Conservation (phyloP, 2,888 invertebrate species). For the Leucophora obtusa region DNA sequence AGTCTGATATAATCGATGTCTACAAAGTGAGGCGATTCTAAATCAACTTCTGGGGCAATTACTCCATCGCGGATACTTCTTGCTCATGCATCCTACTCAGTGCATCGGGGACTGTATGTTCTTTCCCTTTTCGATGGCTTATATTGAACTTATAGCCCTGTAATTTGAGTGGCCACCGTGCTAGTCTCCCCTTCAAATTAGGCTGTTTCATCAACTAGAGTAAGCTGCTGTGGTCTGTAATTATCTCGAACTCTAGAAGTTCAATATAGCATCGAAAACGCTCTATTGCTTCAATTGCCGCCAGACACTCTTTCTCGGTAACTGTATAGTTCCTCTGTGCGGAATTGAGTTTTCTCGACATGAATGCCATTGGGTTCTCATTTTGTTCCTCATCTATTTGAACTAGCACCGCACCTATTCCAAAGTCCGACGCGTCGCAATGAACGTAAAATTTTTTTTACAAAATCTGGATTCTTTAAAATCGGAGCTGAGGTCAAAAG, state of each 20-base stretch:
- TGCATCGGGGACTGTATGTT: slow-evolving; percentile 26
- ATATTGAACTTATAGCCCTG: slow-evolving; percentile 8
- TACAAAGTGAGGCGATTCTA: too few species aligned
- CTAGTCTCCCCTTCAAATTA: slow-evolving; percentile 1
- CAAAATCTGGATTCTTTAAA: too few species aligned
- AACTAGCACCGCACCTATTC: too few species aligned
- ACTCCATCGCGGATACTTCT: background rate
- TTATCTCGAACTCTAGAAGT: slow-evolving; percentile 12
- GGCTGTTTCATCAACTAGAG: too few species aligned
- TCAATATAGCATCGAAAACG: too few species aligned
- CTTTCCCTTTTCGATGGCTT: slow-evolving; percentile 9
- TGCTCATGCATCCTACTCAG: slow-evolving; percentile 7
- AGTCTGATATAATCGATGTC: too few species aligned
- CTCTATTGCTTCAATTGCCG: slow-evolving; percentile 17
- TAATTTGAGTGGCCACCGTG: slow-evolving; percentile 22
- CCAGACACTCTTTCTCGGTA: slow-evolving; percentile 15
- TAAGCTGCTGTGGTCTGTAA: slow-evolving; percentile 29
- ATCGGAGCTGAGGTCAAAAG: too few species aligned
- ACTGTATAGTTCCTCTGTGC: slow-evolving; percentile 10
- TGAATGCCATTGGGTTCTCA: too few species aligned
- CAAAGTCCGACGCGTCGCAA: too few species aligned
- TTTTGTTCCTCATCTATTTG: too few species aligned
- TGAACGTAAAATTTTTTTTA: background rate
- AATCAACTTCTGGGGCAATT: background rate
- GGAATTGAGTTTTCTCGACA: too few species aligned